Evolutionary conservation across 1,140 invertebrate genomes (phyloP).

Genomic region (Drosophila simulans): DNA sequence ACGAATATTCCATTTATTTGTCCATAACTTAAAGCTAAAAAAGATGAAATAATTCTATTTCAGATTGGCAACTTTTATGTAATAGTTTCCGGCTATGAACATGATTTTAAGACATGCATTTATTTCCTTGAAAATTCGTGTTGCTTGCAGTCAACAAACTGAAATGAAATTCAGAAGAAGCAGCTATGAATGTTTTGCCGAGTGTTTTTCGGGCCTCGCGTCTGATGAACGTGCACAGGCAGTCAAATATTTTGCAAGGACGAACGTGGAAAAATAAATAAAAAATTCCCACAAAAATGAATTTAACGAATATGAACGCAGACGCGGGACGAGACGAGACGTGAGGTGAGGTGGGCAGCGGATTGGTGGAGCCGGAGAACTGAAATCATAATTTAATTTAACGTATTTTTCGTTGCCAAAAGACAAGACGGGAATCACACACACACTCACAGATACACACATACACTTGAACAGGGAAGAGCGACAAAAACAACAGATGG

Average conservation of each 20-base stretch:
- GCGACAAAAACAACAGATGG: slow-evolving; percentile 58
- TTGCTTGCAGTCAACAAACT: too few species aligned
- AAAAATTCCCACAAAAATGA: slow-evolving; percentile 61
- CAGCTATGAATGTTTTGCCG: neutral
- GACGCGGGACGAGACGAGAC: slow-evolving; percentile 16
- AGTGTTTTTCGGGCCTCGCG: slow-evolving; percentile 24
- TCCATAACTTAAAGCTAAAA: too few species aligned
- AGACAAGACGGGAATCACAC: slow-evolving; percentile 67
- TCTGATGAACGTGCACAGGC: slow-evolving; percentile 70
- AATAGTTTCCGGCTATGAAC: too few species aligned
- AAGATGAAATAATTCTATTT: too few species aligned
- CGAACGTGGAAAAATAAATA: slow-evolving; percentile 64
- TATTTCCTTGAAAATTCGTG: too few species aligned
- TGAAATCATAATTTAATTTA: slow-evolving; percentile 83
- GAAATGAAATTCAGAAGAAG: slow-evolving; percentile 8
- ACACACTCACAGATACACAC: slow-evolving; percentile 30
- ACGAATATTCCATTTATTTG: too few species aligned
- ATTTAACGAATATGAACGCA: slow-evolving; percentile 76
- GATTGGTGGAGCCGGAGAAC: slow-evolving; percentile 26
- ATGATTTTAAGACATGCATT: too few species aligned
- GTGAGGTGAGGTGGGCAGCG: too few species aligned
- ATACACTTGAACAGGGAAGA: neutral
- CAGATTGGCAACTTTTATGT: too few species aligned
- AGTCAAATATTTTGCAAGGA: slow-evolving; percentile 73
- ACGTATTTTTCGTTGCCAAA: slow-evolving; percentile 75